Evolutionary conservation across 2,797 vertebrate genomes (phyloP).

Genomic region (Muscicapa striata): DNA sequence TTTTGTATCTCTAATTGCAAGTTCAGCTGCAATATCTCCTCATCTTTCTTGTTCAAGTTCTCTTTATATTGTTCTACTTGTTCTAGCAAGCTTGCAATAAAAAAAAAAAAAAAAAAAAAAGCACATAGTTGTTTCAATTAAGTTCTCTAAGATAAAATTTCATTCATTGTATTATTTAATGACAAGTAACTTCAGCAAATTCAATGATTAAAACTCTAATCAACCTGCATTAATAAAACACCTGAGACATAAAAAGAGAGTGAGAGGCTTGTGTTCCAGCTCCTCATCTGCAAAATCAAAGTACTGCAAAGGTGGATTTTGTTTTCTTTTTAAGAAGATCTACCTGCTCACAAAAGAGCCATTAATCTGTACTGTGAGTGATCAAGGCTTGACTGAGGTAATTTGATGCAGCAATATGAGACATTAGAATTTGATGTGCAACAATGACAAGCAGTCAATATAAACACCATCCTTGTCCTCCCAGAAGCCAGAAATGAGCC

Average conservation of each 20-base stretch:
- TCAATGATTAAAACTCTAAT: not conserved
- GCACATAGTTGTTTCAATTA: not conserved
- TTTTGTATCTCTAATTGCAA: slow-evolving; percentile 82
- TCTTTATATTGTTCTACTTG: slow-evolving; percentile 83
- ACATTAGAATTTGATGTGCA: not conserved
- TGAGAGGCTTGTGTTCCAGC: not conserved
- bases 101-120: not conserved
- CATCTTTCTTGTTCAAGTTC: slow-evolving; percentile 79
- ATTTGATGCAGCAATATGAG: not conserved
- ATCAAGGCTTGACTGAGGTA: not conserved
- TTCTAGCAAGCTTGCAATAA: slow-evolving; percentile 76
- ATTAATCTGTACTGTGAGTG: not conserved
- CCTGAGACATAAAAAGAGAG: not conserved
- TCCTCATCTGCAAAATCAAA: not conserved
- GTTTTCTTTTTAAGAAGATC: not conserved
- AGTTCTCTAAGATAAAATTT: not conserved
- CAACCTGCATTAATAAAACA: not conserved
- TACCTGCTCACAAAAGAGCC: not conserved
- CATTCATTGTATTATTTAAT: not conserved
- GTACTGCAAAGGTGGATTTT: not conserved
- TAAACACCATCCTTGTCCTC: not conserved
- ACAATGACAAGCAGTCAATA: not conserved
- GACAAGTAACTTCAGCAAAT: not conserved
- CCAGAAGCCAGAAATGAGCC: not conserved
- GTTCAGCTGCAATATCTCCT: slow-evolving; percentile 83